These are phyloP conservation scores for Metaphire vulgaris DNA, from an alignment of 1,140 invertebrate species.

Conservation along the genomic window DNA sequence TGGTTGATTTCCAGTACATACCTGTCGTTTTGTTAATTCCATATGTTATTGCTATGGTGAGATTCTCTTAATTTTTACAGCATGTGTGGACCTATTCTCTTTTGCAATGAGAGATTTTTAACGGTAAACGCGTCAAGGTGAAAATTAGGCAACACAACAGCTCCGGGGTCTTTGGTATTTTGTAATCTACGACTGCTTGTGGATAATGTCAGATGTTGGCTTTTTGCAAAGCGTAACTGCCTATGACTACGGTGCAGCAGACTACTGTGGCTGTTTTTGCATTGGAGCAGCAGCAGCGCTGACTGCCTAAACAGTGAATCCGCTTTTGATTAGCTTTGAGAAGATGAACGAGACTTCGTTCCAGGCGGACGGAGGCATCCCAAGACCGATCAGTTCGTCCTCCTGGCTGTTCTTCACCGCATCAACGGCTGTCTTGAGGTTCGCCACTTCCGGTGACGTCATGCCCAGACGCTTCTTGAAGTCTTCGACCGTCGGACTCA, in stretches of 20 bases:
- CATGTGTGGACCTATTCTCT: too few species aligned
- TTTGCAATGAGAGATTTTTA: too few species aligned
- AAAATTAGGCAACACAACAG: background rate
- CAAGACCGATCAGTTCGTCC: conserved; percentile 39
- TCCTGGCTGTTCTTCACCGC: conserved; percentile 41
- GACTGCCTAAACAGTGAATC: conserved; percentile 30
- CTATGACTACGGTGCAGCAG: background rate
- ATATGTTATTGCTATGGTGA: too few species aligned
- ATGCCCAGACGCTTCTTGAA: conserved; percentile 38
- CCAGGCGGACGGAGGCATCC: conserved; percentile 46
- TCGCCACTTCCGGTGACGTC: conserved; percentile 34
- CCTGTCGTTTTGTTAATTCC: too few species aligned
- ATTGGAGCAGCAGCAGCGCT: background rate
- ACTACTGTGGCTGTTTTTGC: background rate
- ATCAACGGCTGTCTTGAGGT: conserved; percentile 38
- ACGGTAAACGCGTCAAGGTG: background rate
- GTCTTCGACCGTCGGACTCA: conserved; percentile 40
- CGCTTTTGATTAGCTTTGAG: conserved; percentile 39
- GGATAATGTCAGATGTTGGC: background rate
- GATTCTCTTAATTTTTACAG: too few species aligned
- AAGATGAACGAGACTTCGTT: conserved; percentile 41
- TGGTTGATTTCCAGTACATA: too few species aligned
- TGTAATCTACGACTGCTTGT: background rate
- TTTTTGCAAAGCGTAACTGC: background rate
- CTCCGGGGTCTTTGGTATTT: background rate